phyloP scores from a whole-genome alignment of 2,888 invertebrate genomes.

The Halocaridina rubra region DNA sequence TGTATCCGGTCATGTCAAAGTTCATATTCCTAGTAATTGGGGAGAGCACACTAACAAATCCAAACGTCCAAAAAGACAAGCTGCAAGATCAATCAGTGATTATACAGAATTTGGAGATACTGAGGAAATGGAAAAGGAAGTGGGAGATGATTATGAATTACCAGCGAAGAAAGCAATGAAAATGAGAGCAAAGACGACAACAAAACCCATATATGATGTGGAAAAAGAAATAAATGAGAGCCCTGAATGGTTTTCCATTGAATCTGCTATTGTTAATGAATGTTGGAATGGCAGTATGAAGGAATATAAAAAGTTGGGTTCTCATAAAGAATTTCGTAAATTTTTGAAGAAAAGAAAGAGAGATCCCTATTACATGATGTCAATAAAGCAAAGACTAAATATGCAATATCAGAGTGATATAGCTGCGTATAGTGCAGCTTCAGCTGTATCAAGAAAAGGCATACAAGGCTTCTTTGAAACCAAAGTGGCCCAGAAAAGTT shows the following conservation, averaged over 20 bases:
- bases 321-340: conserved; percentile 56
- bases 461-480: conserved; percentile 65
- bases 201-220: not conserved
- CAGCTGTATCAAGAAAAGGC: conserved; percentile 52
- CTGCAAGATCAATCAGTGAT: not conserved
- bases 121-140: not conserved
- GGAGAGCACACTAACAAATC: not conserved
- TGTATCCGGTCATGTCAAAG: not conserved
- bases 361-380: conserved; percentile 58
- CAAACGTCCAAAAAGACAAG: not conserved
- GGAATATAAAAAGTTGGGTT: conserved; percentile 58
- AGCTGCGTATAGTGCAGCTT: conserved; percentile 61
- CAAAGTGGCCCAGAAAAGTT: conserved; percentile 64
- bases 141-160: not conserved
- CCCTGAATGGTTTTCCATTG: conserved; percentile 62
- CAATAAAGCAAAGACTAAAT: conserved; percentile 49
- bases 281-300: conserved; percentile 53
- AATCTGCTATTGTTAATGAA: conserved; percentile 63
- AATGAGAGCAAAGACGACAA: not conserved
- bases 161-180: not conserved
- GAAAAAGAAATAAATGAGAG: conserved; percentile 42
- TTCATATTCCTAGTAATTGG: not conserved
- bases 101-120: not conserved
- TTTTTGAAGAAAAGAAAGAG: conserved; percentile 50
- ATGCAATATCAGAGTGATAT: conserved; percentile 64